Base-by-base conservation (phyloP, 2,797 vertebrate genomes). In the Argya squamiceps region DNA sequence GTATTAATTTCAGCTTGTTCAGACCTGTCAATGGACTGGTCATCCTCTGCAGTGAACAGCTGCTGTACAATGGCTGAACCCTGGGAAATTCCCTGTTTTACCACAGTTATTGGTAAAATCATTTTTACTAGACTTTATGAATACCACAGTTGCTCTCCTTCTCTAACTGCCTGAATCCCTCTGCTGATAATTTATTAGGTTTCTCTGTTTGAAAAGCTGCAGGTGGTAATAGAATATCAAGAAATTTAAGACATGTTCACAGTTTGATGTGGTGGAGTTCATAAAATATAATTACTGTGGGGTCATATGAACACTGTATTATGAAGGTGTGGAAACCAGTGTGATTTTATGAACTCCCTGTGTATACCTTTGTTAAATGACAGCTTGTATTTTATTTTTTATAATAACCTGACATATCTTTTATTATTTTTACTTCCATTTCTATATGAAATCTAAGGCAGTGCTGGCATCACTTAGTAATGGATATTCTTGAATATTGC, bases 261-360 rank as follows among this genome's bases (percentile, higher is more conserved):
- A 90, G 88, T 88, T 70, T 95, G 89, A 90, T 64, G 30, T 55
- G 32, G 13, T 53, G 12, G 39, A 90, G 88, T 82, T 95, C 63
- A 79, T 92, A 94, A 92, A 96, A 92, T 55, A 74, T 39, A 96
- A 95, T 95, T 95, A 93, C 74, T 15, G 3, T 56, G 27, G 44
- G 63, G 68, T 75, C 59, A 82, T 49, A 67, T 39, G 73, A 90
- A 50, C 46, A 58, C 10, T 30, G 23, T 52, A 39, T 70, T 90
- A 63, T 36, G 86, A 90, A 92, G 52, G 15, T 87, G 30, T 82
- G 74, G 56, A 93, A 89, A 68, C 7, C 26, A 24, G 23, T 30
- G 50, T 82, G 52, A 79, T 69, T 92, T 93, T 91, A 91, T 82
- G 41, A 89, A 82, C 52, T 91, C 73, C 9, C 14, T 52, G 18